Percentiles rank a stretch among this genome's conserved stretches.
These are phyloP conservation scores for Nesoenas mayeri DNA, from an alignment of 2,113 vertebrate species.

Conservation along the genomic window DNA sequence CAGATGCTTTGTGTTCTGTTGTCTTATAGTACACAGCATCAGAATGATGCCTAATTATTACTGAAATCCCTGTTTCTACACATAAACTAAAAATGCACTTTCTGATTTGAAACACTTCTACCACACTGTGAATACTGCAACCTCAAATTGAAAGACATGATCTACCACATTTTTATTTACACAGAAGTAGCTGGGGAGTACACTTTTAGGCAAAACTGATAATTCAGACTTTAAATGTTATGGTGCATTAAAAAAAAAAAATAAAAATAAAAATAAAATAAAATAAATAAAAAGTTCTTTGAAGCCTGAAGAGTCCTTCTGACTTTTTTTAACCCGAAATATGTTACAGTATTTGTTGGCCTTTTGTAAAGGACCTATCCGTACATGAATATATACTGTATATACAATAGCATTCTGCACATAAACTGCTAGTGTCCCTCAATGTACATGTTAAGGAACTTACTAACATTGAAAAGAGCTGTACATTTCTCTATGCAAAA, in stretches of 20 bases:
- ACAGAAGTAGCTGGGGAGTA: background rate
- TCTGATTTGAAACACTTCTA: background rate
- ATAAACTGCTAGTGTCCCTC: background rate
- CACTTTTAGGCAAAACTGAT: background rate
- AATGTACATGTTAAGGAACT: background rate
- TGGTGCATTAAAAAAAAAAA: background rate
- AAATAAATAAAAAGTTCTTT: background rate
- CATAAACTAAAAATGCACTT: background rate
- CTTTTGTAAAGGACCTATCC: background rate
- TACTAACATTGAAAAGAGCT: background rate
- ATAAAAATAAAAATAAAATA: background rate
- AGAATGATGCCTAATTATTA: background rate
- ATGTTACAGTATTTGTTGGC: background rate
- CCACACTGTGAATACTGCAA: background rate
- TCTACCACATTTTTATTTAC: background rate
- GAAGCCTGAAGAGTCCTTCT: background rate
- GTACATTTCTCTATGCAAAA: background rate
- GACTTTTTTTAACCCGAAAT: background rate
- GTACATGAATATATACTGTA: background rate
- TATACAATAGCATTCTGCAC: background rate
- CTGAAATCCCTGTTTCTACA: background rate
- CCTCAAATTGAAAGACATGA: background rate
- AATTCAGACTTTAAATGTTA: background rate
- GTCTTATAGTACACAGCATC: background rate
- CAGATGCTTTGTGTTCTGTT: background rate